Conservation (phyloP, 2,888 invertebrate genomes). For the Chloroclystis v-ata region DNA sequence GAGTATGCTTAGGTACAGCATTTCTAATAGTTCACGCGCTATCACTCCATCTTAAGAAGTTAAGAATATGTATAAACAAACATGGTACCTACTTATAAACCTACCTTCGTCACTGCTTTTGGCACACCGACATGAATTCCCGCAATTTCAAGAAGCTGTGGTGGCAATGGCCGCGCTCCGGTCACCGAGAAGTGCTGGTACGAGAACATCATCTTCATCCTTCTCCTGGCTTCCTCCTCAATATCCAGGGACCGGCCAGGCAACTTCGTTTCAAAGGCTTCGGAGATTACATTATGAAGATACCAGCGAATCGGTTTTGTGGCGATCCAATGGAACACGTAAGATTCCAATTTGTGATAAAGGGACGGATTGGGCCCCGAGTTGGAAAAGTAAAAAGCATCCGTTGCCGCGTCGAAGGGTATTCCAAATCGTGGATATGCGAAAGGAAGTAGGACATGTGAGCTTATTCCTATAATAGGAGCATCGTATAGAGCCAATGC, state of each 20-base stretch:
- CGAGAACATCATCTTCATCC: slow-evolving; percentile 73
- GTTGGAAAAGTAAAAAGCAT: slow-evolving; percentile 64
- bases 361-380: slow-evolving; percentile 47
- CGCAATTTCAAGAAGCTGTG: slow-evolving; percentile 79
- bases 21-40: too few species aligned
- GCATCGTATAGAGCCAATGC: slow-evolving; percentile 54
- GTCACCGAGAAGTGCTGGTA: slow-evolving; percentile 80
- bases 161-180: slow-evolving; percentile 70
- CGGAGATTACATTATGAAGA: slow-evolving; percentile 49
- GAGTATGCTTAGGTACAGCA: too few species aligned
- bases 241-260: slow-evolving; percentile 66
- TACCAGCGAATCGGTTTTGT: slow-evolving; percentile 39
- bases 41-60: too few species aligned
- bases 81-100: too few species aligned
- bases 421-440: slow-evolving; percentile 63
- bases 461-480: slow-evolving; percentile 74
- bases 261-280: slow-evolving; percentile 51
- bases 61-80: too few species aligned
- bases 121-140: slow-evolving; percentile 68
- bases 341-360: slow-evolving; percentile 43
- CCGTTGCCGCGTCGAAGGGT: slow-evolving; percentile 66
- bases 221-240: slow-evolving; percentile 60
- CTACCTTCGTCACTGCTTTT: slow-evolving; percentile 45
- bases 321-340: slow-evolving; percentile 37
- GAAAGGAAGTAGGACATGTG: slow-evolving; percentile 71